phyloP scores from a whole-genome alignment of 1,140 invertebrate genomes.

The Nasonia giraulti region DNA sequence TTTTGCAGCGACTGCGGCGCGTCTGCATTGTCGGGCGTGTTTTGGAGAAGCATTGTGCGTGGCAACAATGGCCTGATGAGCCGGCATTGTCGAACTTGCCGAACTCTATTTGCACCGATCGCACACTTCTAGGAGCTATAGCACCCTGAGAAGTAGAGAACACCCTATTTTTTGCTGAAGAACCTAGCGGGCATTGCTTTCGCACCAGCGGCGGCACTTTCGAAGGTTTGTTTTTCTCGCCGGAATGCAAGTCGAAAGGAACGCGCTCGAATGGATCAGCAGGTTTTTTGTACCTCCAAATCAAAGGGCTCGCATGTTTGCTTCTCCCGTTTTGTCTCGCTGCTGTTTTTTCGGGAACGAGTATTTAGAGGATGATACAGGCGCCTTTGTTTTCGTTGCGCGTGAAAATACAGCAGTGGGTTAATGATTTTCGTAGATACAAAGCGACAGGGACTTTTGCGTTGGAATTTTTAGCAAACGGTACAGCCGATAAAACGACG shows the following conservation, averaged over 20 bases:
- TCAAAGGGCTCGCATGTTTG: too few relatives aligned
- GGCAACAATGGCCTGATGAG: slow-evolving; percentile 62
- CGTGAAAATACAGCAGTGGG: too few relatives aligned
- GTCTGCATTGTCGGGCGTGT: slow-evolving; percentile 54
- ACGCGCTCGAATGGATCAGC: background rate
- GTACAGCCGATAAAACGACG: too few relatives aligned
- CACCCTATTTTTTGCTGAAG: background rate
- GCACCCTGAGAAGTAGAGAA: background rate
- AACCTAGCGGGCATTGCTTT: background rate
- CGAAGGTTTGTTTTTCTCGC: background rate
- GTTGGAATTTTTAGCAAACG: too few relatives aligned
- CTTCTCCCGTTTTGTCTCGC: too few relatives aligned
- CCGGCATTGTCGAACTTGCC: slow-evolving; percentile 57
- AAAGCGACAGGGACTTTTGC: too few relatives aligned
- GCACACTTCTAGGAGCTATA: background rate
- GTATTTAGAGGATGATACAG: too few relatives aligned
- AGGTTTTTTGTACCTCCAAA: background rate
- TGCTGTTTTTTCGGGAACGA: too few relatives aligned
- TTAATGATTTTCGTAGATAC: too few relatives aligned
- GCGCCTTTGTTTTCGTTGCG: too few relatives aligned
- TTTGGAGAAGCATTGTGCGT: slow-evolving; percentile 57
- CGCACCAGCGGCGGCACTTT: background rate
- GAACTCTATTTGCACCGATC: slow-evolving; percentile 54
- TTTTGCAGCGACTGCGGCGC: background rate
- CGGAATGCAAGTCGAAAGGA: background rate